Base-by-base conservation (phyloP, 2,888 invertebrate species). In the Apomyelois bistriatella region DNA sequence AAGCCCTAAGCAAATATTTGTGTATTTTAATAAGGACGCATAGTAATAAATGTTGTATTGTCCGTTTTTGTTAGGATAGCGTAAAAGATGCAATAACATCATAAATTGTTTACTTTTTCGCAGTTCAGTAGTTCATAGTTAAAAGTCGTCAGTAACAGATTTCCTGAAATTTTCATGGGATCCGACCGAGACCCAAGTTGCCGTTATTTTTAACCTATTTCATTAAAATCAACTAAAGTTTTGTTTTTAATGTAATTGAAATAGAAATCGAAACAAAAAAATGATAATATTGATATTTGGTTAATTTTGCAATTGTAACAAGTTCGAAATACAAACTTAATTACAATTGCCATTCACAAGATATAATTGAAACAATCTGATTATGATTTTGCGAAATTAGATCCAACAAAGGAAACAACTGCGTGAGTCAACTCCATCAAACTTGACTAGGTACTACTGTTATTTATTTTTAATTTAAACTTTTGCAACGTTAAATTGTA, bases 271-370 rank as follows among this genome's bases (percentile, higher is more conserved):
- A n/a, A n/a, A n/a, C n/a, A n/a, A n/a, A n/a, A n/a, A n/a, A n/a
- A 28, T 28, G 7, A 42, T 22, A n/a, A 22, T 5, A n/a, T n/a
- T 5, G 8, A 7, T 15, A 15, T 30, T 30, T 30, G 10, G 12
- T 43, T 1, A 6, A 46, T 28, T 28, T 48, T 28, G 1, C 37
- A 10, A 48, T 9, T 22, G 12, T 22, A 41, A 3, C 42, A 35
- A 9, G 22, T 22, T 42, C 13, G 9, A 28, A 51, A 36, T 35
- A 17, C 42, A 52, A 52, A 52, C 42, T 52, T 46, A 52, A 52
- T 52, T 52, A 37, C 36, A 52, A 51, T 41, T 51, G 42, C 16
- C 51, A 51, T 51, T 35, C 42, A 12, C 51, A 51, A 51, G 32
- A 51, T n/a, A 43, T 22, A 50, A 41, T 32, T 50, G 28, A 35